A percentile compares a stretch with the other conserved stretches of the same genome.
These are phyloP conservation scores for Fopius arisanus DNA, from an alignment of 1,140 invertebrate species.

Conservation along the genomic window DNA sequence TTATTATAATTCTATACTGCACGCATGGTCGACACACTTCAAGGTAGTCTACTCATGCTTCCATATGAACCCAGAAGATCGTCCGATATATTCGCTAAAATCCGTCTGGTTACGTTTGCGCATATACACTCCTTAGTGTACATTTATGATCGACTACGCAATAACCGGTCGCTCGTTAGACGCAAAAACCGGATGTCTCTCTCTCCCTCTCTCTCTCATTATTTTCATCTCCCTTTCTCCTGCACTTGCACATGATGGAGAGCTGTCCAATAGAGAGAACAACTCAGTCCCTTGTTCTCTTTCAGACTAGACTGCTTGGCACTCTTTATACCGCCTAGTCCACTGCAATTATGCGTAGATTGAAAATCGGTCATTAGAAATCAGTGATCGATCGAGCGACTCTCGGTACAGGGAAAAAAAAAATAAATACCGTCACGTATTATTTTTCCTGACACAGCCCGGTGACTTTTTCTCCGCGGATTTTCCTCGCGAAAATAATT, in stretches of 20 bases:
- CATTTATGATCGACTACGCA: conserved; percentile 29
- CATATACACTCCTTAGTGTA: conserved; percentile 13
- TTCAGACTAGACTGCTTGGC: conserved; percentile 30
- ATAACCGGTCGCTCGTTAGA: conserved; percentile 34
- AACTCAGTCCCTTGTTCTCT: neutral
- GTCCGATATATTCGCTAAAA: neutral
- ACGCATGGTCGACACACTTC: neutral
- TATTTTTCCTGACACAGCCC: too few relatives aligned
- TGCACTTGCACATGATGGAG: conserved; percentile 14
- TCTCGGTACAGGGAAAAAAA: neutral
- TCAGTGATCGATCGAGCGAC: neutral
- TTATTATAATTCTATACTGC: neutral
- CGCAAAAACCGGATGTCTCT: conserved; percentile 25
- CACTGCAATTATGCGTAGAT: neutral
- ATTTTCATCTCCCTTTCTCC: neutral
- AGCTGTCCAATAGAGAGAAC: neutral
- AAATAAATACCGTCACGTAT: neutral
- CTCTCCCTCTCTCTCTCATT: neutral
- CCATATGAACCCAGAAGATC: conserved; percentile 9
- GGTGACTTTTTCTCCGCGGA: too few relatives aligned
- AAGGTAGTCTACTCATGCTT: conserved; percentile 5
- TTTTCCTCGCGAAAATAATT: too few relatives aligned
- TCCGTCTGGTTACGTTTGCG: conserved; percentile 11
- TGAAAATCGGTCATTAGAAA: conserved; percentile 19
- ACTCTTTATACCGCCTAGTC: conserved; percentile 13